Conservation (phyloP, 2,888 invertebrate genomes). For the Pyralis farinalis region DNA sequence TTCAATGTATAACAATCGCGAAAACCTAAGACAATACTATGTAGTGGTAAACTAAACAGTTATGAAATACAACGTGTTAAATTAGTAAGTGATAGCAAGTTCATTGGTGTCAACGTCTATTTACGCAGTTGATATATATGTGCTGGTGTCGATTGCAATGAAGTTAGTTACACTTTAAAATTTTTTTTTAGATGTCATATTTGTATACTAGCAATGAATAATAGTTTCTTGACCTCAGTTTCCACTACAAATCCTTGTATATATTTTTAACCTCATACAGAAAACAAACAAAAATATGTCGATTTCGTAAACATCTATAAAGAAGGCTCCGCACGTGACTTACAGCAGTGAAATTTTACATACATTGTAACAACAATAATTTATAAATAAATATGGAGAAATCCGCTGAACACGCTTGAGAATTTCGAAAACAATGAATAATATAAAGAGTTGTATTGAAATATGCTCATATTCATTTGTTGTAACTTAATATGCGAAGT, state of each 20-base stretch:
- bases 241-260: neutral
- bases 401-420: neutral
- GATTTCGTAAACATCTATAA: conserved; percentile 19
- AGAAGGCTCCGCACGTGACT: conserved; percentile 18
- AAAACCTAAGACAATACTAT: too few species aligned
- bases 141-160: too few species aligned
- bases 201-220: too few species aligned
- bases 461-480: neutral
- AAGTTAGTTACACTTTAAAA: too few species aligned
- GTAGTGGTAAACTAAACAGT: too few species aligned
- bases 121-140: too few species aligned
- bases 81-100: too few species aligned
- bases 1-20: too few species aligned
- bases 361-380: conserved; percentile 14
- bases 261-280: neutral
- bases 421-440: conserved; percentile 1
- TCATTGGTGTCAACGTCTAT: too few species aligned
- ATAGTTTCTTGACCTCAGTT: conserved; percentile 5
- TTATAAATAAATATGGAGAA: conserved; percentile 1
- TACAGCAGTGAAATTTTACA: conserved; percentile 4
- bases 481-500: too few species aligned
- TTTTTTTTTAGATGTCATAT: too few species aligned
- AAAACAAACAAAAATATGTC: conserved; percentile 11
- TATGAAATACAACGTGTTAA: too few species aligned
- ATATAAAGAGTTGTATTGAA: neutral